Evolutionary conservation across 1,140 invertebrate genomes (phyloP).

Genomic region (Agraylea sexmaculata): DNA sequence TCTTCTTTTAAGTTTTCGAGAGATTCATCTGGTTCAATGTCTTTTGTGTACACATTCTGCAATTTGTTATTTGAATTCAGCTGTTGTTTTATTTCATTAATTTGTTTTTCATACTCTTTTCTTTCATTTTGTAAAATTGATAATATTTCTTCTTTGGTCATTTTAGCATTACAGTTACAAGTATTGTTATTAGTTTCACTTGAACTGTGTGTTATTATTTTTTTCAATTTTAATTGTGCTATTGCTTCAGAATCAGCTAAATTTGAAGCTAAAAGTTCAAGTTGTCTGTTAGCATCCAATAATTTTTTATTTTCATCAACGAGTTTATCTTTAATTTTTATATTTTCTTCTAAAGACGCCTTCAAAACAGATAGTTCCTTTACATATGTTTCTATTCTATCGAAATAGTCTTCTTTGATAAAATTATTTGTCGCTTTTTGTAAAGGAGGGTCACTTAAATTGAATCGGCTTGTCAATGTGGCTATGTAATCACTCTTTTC

Average conservation of each 20-base stretch:
- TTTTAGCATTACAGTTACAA: slow-evolving; percentile 4
- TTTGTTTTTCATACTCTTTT: slow-evolving; percentile 35
- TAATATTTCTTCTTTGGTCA: slow-evolving; percentile 31
- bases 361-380: slow-evolving; percentile 23
- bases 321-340: slow-evolving; percentile 29
- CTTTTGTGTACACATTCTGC: slow-evolving; percentile 21
- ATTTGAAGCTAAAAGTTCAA: slow-evolving; percentile 24
- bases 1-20: slow-evolving; percentile 31
- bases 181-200: background rate
- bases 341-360: slow-evolving; percentile 23
- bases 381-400: slow-evolving; percentile 12
- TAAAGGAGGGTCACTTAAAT: too few relatives aligned
- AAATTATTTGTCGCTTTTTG: too few relatives aligned
- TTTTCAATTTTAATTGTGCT: background rate
- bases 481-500: slow-evolving; percentile 22
- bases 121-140: slow-evolving; percentile 33
- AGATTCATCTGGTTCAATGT: slow-evolving; percentile 12
- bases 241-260: background rate
- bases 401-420: slow-evolving; percentile 12
- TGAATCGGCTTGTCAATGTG: slow-evolving; percentile 10
- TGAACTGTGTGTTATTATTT: background rate
- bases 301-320: slow-evolving; percentile 31
- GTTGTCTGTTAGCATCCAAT: slow-evolving; percentile 29
- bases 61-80: slow-evolving; percentile 30
- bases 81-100: slow-evolving; percentile 31